phyloP scores from a whole-genome alignment of 2,113 vertebrate genomes.

The Gobiocypris rarus region DNA sequence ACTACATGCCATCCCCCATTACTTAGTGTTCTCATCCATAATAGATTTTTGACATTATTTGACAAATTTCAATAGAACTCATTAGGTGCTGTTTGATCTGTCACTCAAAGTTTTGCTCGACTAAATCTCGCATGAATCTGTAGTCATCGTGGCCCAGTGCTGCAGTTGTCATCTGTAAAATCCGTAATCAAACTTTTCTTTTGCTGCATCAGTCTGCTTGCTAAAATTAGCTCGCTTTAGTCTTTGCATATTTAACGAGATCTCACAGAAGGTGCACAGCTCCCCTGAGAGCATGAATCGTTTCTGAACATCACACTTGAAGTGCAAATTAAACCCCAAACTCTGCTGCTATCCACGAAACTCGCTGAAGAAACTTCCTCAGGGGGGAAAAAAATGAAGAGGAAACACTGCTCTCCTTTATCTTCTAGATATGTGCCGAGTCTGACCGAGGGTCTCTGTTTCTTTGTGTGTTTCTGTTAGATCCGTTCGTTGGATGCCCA shows the following conservation, averaged over 20 bases:
- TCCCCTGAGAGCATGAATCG: constrained; percentile 1
- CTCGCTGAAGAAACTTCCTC: background rate
- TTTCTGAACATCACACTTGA: constrained; percentile 22
- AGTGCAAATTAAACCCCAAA: constrained; percentile 15
- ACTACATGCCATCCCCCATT: background rate
- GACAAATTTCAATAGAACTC: background rate
- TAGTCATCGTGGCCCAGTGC: background rate
- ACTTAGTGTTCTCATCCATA: background rate
- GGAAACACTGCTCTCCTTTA: background rate
- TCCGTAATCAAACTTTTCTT: constrained; percentile 17
- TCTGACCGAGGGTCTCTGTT: background rate
- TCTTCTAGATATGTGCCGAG: too few relatives aligned
- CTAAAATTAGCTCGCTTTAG: constrained; percentile 29
- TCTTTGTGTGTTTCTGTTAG: constrained; percentile 65
- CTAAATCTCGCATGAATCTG: background rate
- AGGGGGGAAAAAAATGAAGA: background rate
- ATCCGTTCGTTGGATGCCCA: constrained; percentile 94
- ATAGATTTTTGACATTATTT: background rate
- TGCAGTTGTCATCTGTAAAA: background rate
- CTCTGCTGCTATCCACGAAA: background rate
- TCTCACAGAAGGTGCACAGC: constrained; percentile 10
- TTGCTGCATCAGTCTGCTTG: background rate
- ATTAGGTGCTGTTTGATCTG: background rate
- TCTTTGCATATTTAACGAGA: constrained; percentile 31
- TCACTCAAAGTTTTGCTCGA: background rate